phyloP scores from a whole-genome alignment of 1,140 invertebrate species.

The Bradysia coprophila region DNA sequence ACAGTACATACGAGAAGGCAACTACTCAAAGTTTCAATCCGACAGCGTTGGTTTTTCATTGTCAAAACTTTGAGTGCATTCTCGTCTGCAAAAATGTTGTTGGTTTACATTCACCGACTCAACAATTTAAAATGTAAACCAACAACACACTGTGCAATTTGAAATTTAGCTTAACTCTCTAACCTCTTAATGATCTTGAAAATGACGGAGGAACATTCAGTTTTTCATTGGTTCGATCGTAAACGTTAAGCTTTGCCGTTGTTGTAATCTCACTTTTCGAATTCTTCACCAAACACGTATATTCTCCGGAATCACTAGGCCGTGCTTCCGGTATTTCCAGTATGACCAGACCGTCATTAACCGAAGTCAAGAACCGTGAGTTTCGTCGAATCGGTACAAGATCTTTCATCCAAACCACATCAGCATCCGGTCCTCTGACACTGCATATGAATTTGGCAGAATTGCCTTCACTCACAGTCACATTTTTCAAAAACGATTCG shows the following conservation, averaged over 20 bases:
- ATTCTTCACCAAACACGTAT: constrained; percentile 40
- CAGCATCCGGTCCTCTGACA: constrained; percentile 17
- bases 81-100: too few species aligned
- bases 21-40: too few species aligned
- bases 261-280: constrained; percentile 35
- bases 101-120: too few species aligned
- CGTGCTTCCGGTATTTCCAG: constrained; percentile 19
- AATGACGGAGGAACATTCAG: too few species aligned
- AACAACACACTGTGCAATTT: too few species aligned
- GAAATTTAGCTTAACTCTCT: too few species aligned
- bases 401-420: constrained; percentile 18
- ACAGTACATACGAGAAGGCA: too few species aligned
- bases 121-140: too few species aligned
- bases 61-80: too few species aligned
- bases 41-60: too few species aligned
- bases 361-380: neutral
- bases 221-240: too few species aligned
- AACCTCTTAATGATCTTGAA: too few species aligned
- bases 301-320: constrained; percentile 16
- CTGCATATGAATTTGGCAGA: constrained; percentile 20
- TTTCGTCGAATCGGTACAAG: constrained; percentile 15
- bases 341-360: constrained; percentile 16
- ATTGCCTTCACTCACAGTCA: constrained; percentile 18
- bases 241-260: constrained; percentile 37
- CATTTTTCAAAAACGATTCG: constrained; percentile 11